These are phyloP conservation scores for Heliconius hewitsoni DNA, from an alignment of 1,140 invertebrate genomes.

Conservation along the genomic window DNA sequence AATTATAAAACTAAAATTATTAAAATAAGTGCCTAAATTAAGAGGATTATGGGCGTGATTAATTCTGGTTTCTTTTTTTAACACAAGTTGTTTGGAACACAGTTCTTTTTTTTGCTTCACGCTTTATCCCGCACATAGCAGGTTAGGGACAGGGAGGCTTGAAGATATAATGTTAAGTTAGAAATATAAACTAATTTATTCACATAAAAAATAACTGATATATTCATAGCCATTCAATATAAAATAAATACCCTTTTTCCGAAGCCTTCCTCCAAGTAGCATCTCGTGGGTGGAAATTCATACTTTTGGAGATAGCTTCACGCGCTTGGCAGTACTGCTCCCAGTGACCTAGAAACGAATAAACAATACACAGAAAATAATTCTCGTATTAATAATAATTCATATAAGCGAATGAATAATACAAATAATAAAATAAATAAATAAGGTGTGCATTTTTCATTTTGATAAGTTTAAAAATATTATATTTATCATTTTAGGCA, in stretches of 20 bases:
- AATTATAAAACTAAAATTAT: too few relatives aligned
- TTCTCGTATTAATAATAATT: not conserved
- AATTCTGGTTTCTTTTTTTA: too few relatives aligned
- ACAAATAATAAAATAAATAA: not conserved
- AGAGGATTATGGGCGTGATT: too few relatives aligned
- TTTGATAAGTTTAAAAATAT: not conserved
- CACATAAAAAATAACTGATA: too few relatives aligned
- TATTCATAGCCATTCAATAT: too few relatives aligned
- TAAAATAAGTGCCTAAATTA: too few relatives aligned
- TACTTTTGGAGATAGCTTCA: constrained; percentile 53
- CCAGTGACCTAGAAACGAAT: constrained; percentile 47
- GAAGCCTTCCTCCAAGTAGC: constrained; percentile 44
- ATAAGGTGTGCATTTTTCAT: not conserved
- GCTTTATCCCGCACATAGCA: too few relatives aligned
- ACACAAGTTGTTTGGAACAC: too few relatives aligned
- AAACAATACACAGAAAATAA: constrained; percentile 6
- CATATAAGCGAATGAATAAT: not conserved
- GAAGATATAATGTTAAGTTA: too few relatives aligned
- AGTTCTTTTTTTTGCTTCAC: too few relatives aligned
- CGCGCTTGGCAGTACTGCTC: constrained; percentile 61
- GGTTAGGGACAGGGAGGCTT: too few relatives aligned
- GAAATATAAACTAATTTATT: too few relatives aligned
- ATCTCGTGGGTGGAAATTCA: constrained; percentile 46
- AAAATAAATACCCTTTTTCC: constrained; percentile 45
- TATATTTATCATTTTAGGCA: not conserved